Base-by-base conservation (phyloP, 2,113 vertebrate genomes). In the Coptodon bakossiorum region DNA sequence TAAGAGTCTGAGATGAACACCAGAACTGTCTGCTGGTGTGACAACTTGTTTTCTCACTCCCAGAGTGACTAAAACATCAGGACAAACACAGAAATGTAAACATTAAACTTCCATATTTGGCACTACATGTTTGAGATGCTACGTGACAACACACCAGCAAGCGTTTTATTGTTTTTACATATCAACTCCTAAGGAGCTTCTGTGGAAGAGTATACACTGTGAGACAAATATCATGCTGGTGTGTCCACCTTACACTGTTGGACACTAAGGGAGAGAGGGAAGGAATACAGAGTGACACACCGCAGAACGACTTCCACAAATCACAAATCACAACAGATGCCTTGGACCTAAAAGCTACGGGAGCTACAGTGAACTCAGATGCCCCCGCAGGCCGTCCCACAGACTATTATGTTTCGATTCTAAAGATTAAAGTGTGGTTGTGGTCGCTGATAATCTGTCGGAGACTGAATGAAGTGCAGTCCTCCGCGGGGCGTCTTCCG, bases 401-500 rank as follows among this genome's bases (percentile, higher is more conserved):
- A 76, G 24, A 76, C 24, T 48, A 11, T 17, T 48, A 12, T 71
- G 73, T 34, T 78, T 31, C 6, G 24, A 78, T 29, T 2, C 71
- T 50, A 31, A 31, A 31, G 24, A 78, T 50, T 31, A 78, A n/a
- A 17, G 45, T 50, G 45, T 50, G 73, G 8, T 24, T 43, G 36
- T 24, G 66, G 71, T 48, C 43, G 71, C 43, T 19, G 71, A 85
- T 86, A 45, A 50, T 79, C 43, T 76, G 34, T 24, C 9, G 31
- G 43, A 14, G 19, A 80, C 84, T 91, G 89, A 90, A 92, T 88
- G 90, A 84, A 89, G 6, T 61, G 24, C 89, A 90, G 79, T 53
- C 17, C 94, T 78, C 92, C 54, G 66, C 92, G 92, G 94, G 94
- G 92, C 90, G 93, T 90, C 93, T 92, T 94, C 92, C 94, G 94